Conservation (phyloP, 1,140 invertebrate genomes). For the Neodiprion virginianus region DNA sequence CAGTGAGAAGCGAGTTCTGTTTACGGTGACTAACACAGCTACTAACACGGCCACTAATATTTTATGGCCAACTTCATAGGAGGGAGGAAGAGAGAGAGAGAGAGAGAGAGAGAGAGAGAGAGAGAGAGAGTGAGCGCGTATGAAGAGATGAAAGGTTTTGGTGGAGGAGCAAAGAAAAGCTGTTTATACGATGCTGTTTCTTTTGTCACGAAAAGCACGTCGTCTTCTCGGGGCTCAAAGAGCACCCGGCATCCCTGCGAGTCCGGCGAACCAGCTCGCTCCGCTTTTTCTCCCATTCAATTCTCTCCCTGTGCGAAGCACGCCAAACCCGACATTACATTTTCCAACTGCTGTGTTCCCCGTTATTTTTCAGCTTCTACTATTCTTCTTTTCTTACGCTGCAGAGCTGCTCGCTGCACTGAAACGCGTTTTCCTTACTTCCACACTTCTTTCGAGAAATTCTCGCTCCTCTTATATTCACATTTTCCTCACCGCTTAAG, state of each 20-base stretch:
- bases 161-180: background rate
- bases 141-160: background rate
- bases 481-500: too few relatives aligned
- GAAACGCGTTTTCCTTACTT: too few relatives aligned
- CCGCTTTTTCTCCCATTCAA: background rate
- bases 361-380: too few relatives aligned
- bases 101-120: too few relatives aligned
- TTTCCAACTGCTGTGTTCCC: too few relatives aligned
- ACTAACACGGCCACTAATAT: slow-evolving; percentile 5
- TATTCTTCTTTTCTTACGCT: too few relatives aligned
- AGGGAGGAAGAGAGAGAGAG: too few relatives aligned
- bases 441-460: too few relatives aligned
- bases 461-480: too few relatives aligned
- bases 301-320: background rate
- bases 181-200: background rate
- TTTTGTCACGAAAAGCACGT: background rate
- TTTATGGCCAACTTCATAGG: background rate
- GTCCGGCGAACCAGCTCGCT: background rate
- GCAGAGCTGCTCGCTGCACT: too few relatives aligned
- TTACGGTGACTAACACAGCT: background rate
- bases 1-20: background rate
- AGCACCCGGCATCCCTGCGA: background rate
- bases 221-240: background rate
- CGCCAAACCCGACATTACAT: too few relatives aligned
- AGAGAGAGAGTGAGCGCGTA: background rate